phyloP scores from a whole-genome alignment of 2,113 vertebrate genomes.

The Larimichthys crocea region DNA sequence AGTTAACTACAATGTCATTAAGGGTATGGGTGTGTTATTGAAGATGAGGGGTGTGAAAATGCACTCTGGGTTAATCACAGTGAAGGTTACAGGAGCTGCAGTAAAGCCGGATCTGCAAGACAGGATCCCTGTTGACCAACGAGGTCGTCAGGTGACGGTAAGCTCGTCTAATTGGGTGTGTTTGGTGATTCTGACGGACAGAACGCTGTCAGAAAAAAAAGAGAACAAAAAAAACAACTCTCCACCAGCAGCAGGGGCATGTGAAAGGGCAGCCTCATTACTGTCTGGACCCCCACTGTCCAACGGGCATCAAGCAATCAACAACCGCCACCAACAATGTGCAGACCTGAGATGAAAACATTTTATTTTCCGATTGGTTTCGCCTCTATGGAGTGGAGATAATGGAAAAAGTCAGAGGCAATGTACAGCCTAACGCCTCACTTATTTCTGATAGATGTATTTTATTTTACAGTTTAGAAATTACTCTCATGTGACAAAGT shows the following conservation, averaged over 20 bases:
- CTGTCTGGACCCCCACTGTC: slow-evolving; percentile 1
- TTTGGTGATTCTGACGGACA: slow-evolving; percentile 3
- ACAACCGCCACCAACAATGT: not conserved
- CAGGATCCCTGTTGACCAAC: not conserved
- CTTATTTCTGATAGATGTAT: no score
- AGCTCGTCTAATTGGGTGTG: slow-evolving; percentile 42
- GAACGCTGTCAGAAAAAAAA: not conserved
- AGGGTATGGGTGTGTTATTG: not conserved
- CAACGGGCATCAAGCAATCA: not conserved
- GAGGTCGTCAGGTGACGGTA: not conserved
- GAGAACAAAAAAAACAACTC: no score
- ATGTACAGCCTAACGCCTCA: no score
- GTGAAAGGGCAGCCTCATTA: slow-evolving; percentile 62
- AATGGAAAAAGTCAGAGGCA: not conserved
- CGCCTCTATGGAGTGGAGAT: not conserved
- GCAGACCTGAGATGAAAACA: not conserved
- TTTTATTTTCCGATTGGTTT: not conserved
- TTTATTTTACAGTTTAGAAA: no score
- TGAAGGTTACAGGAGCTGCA: slow-evolving; percentile 16
- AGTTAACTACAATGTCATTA: slow-evolving; percentile 25
- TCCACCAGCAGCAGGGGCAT: not conserved
- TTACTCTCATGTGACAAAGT: no score
- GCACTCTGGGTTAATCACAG: slow-evolving; percentile 10
- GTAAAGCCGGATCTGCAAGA: not conserved
- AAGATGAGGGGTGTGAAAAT: slow-evolving; percentile 2